Evolutionary conservation across 2,888 invertebrate genomes (phyloP).

Genomic region (Lingula anatina): DNA sequence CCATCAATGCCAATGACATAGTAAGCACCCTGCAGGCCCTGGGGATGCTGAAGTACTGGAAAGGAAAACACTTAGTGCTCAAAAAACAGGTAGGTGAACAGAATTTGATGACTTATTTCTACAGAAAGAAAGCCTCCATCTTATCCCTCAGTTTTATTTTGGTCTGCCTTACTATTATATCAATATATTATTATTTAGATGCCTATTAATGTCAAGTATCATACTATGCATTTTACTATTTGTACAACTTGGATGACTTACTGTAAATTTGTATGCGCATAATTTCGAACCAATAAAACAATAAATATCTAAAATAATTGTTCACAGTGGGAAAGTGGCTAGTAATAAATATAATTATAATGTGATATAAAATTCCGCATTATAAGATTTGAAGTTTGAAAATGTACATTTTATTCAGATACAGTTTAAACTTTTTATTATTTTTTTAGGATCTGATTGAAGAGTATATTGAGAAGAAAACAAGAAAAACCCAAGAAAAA

Average conservation of each 20-base stretch:
- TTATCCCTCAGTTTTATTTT: neutral
- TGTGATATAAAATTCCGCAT: no score
- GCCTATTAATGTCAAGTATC: neutral
- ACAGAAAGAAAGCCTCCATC: neutral
- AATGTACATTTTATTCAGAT: no score
- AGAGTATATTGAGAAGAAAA: constrained; percentile 80
- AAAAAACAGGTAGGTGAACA: constrained; percentile 71
- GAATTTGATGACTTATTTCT: constrained; percentile 8
- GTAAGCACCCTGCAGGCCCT: constrained; percentile 94
- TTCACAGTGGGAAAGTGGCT: no score
- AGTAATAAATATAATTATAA: no score
- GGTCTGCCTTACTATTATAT: neutral
- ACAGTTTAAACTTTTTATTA: constrained; percentile 7
- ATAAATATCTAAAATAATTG: no score
- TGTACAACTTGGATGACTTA: neutral
- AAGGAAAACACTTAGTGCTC: constrained; percentile 93
- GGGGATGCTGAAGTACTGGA: constrained; percentile 99
- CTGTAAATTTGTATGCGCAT: no score
- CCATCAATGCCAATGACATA: constrained; percentile 94
- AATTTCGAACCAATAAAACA: no score
- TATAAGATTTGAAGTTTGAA: no score
- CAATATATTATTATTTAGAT: neutral
- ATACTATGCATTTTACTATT: neutral
- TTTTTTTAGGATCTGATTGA: constrained; percentile 85
- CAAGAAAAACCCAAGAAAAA: constrained; percentile 62